These are phyloP conservation scores for Bagarius yarrelli DNA, from an alignment of 2,113 vertebrate species.

Conservation along the genomic window DNA sequence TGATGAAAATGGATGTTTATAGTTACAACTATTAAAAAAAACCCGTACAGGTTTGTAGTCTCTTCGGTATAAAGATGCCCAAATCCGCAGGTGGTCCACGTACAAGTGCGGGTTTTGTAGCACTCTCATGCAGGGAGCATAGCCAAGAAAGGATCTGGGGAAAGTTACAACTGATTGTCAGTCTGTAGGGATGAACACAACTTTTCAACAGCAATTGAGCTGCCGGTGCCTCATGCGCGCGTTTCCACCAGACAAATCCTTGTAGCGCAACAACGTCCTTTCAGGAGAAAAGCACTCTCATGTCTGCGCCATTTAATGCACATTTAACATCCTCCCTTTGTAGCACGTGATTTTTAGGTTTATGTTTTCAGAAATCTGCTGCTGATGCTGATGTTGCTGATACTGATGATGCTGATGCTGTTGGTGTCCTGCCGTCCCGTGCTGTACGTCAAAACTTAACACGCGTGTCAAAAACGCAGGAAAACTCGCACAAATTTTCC, in stretches of 20 bases:
- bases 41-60: neutral
- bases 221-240: neutral
- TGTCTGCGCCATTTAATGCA: neutral
- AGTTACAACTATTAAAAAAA: too few species aligned
- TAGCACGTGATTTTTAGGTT: too few species aligned
- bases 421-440: neutral
- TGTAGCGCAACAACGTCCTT: neutral
- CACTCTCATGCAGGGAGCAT: neutral
- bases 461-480: neutral
- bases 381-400: neutral
- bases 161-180: neutral
- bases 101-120: neutral
- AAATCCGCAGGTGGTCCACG: constrained; percentile 10
- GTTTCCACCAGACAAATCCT: neutral
- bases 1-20: neutral
- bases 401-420: neutral
- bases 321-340: neutral
- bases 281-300: neutral
- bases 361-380: too few species aligned
- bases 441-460: constrained; percentile 25
- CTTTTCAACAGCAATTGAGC: neutral
- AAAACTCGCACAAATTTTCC: neutral
- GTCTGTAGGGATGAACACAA: neutral
- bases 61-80: neutral
- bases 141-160: neutral